These are phyloP conservation scores for Takifugu rubripes DNA, from an alignment of 2,797 vertebrate species.

Conservation along the genomic window DNA sequence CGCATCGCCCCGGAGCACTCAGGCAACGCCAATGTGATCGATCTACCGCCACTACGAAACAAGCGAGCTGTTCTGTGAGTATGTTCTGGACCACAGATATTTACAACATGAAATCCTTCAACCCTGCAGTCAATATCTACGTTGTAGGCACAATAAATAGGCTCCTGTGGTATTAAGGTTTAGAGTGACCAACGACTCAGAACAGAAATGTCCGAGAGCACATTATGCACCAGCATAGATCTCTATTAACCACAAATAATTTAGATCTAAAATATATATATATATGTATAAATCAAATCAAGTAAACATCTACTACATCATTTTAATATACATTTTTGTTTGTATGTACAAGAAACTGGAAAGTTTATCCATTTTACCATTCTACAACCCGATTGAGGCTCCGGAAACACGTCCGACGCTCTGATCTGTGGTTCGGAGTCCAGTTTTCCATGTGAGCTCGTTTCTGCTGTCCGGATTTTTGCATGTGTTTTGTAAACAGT, in stretches of 20 bases:
- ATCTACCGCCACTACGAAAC: constrained; percentile 22
- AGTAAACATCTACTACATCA: constrained; percentile 68
- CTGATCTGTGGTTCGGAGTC: constrained; percentile 46
- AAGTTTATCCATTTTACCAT: constrained; percentile 40
- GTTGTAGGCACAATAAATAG: constrained; percentile 68
- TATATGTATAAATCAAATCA: constrained; percentile 54
- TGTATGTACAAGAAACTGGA: constrained; percentile 75
- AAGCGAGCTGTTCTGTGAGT: constrained; percentile 35
- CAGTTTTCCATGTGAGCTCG: constrained; percentile 76
- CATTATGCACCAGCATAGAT: constrained; percentile 62
- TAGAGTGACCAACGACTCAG: constrained; percentile 64
- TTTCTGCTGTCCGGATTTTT: constrained; percentile 73
- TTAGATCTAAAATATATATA: constrained; percentile 66
- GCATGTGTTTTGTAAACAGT: constrained; percentile 77
- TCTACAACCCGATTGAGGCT: constrained; percentile 68
- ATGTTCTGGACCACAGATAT: constrained; percentile 60
- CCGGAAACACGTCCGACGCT: constrained; percentile 67
- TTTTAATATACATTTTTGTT: constrained; percentile 70
- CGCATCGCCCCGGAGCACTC: constrained; percentile 30
- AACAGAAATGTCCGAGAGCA: constrained; percentile 61
- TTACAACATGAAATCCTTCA: constrained; percentile 61
- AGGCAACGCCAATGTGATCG: constrained; percentile 30
- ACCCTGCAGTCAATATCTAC: constrained; percentile 58
- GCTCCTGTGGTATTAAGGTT: constrained; percentile 73
- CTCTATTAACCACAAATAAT: constrained; percentile 71